Base-by-base conservation (phyloP, 2,888 invertebrate genomes). In the Drosophila acutilabella region DNA sequence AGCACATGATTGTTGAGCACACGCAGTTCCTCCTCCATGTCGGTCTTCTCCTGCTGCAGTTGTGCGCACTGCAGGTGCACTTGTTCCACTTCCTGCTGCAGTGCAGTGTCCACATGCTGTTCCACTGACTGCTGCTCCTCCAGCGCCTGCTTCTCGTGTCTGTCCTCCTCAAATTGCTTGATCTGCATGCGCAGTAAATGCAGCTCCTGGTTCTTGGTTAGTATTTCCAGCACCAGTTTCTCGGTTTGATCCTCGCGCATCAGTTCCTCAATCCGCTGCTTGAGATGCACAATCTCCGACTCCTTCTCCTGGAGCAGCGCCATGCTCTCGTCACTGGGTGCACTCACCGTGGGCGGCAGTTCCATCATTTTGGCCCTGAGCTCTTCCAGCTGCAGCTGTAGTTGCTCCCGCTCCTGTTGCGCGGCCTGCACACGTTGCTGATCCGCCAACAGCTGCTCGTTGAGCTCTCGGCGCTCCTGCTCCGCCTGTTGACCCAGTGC, bases 191-290 rank as follows among this genome's bases (percentile, higher is more conserved):
- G 92, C 47, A 93, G 77, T 66, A 81, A 61, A 59, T 93, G 93
- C 16, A 93, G 87, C 74, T 93, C 93, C 71, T 93, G 92, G 23
- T 93, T 90, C 73, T 92, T 91, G 26, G 88, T 89, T 0, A 91
- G 68, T 68, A 92, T 91, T 77, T 91, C 92, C 3, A 92, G 79
- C 13, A 91, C 92, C 18, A 93, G 73, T 30, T 91, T 90, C 60
- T 93, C 91, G 5, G 91, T 89, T 56, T 90, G 85, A 70, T 93
- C 92, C 82, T 93, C 93, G 14, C 91, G 88, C 81, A 93, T 92
- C 1, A 93, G 89, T 47, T 93, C 93, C 53, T 93, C 92, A 41
- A 92, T 91, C 73, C 91, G 91, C 69, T 90, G 91, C 67, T 90
- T 91, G 0, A 90, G 75, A 45, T 92, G 92, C 65, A 89, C 76